These are phyloP conservation scores for Coecobrya sp. DNA, from an alignment of 2,888 invertebrate species.

Conservation along the genomic window DNA sequence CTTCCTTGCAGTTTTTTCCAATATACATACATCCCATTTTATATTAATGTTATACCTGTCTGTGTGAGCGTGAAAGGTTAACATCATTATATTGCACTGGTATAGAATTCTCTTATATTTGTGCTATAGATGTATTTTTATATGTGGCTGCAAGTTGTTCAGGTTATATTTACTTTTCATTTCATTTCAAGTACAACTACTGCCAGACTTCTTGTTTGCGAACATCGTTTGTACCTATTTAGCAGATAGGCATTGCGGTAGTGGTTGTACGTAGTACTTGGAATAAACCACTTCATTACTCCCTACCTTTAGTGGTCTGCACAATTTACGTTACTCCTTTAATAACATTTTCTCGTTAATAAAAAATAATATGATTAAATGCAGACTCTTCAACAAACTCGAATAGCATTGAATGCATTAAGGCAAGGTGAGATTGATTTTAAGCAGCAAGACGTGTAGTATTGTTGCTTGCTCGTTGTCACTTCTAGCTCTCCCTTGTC, in stretches of 20 bases:
- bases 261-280: conserved; percentile 13
- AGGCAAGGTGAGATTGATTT: not conserved
- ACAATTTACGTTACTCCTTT: not conserved
- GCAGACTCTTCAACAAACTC: not conserved
- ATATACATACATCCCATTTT: not conserved
- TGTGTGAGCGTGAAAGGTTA: conserved; percentile 3
- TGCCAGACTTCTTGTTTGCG: conserved; percentile 15
- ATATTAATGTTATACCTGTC: too few relatives aligned
- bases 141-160: not conserved
- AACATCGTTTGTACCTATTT: not conserved
- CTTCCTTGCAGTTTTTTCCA: conserved; percentile 26
- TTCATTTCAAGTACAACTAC: conserved; percentile 48
- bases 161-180: conserved; percentile 44
- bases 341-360: not conserved
- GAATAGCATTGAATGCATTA: conserved; percentile 3
- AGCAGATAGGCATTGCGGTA: not conserved
- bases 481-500: not conserved
- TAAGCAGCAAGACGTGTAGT: not conserved
- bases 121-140: not conserved
- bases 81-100: not conserved
- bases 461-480: not conserved
- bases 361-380: not conserved
- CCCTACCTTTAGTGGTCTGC: conserved; percentile 8
- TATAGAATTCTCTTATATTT: not conserved
- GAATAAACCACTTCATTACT: not conserved